These are phyloP conservation scores for Mionectes olivaceus DNA, from an alignment of 2,797 vertebrate species.

Conservation along the genomic window DNA sequence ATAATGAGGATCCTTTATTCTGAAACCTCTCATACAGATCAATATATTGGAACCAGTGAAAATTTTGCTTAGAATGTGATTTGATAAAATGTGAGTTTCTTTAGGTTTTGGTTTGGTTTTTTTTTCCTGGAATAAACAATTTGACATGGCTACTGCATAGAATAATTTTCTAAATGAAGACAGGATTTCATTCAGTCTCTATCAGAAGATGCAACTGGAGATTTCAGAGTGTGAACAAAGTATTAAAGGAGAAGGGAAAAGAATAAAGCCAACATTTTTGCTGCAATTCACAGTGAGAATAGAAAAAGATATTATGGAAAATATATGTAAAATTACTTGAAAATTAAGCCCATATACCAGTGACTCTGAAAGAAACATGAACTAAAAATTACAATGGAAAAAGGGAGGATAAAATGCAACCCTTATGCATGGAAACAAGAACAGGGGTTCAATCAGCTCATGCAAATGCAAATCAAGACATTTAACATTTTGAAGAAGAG, in stretches of 20 bases:
- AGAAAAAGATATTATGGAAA: neutral
- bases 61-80: neutral
- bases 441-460: constrained; percentile 12
- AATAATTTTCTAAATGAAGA: neutral
- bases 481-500: constrained; percentile 9
- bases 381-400: neutral
- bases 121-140: neutral
- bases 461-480: constrained; percentile 34
- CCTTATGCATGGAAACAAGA: neutral
- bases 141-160: neutral
- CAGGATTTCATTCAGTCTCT: neutral
- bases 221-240: constrained; percentile 1
- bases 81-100: neutral
- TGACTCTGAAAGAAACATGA: neutral
- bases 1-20: neutral
- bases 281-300: neutral
- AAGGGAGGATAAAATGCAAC: neutral
- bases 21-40: neutral
- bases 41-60: neutral
- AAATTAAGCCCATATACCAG: neutral
- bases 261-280: neutral
- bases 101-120: neutral
- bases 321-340: neutral
- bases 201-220: neutral
- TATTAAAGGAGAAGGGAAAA: neutral